phyloP scores from a whole-genome alignment of 2,888 invertebrate genomes.

The Cerceris rybyensis region DNA sequence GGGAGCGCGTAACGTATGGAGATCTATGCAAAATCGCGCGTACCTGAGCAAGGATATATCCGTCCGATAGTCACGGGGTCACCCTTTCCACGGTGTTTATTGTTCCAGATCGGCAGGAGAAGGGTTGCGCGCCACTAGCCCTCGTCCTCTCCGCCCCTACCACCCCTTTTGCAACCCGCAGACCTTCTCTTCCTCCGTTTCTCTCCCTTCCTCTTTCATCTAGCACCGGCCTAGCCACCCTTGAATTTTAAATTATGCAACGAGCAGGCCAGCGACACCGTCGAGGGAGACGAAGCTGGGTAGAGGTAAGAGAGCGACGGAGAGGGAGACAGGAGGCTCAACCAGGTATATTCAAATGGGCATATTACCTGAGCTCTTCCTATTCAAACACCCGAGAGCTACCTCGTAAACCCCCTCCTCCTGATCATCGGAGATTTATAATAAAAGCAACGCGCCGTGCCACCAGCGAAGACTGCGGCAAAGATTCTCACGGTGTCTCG shows the following conservation, averaged over 20 bases:
- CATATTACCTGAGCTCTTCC: constrained; percentile 81
- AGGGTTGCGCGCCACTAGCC: constrained; percentile 69
- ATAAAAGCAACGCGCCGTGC: constrained; percentile 74
- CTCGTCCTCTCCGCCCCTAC: constrained; percentile 49
- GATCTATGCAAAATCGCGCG: constrained; percentile 81
- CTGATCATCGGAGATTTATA: constrained; percentile 81
- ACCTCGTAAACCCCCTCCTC: constrained; percentile 54
- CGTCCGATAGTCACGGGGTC: constrained; percentile 67
- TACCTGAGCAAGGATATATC: constrained; percentile 77
- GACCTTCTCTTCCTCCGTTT: constrained; percentile 20
- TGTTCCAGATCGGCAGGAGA: constrained; percentile 78
- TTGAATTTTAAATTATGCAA: constrained; percentile 81
- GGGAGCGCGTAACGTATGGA: constrained; percentile 77
- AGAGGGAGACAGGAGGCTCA: constrained; percentile 27
- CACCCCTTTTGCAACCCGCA: constrained; percentile 31
- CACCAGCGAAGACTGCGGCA: constrained; percentile 78
- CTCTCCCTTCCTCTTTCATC: constrained; percentile 39
- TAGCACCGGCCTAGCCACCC: constrained; percentile 68
- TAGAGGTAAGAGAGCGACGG: constrained; percentile 26
- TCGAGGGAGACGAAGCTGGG: not conserved
- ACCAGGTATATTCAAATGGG: constrained; percentile 81
- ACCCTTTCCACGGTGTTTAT: constrained; percentile 70
- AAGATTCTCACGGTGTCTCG: constrained; percentile 69
- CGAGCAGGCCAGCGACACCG: constrained; percentile 63
- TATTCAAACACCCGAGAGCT: constrained; percentile 78